Evolutionary conservation across 2,888 invertebrate genomes (phyloP).

Genomic region (Tetropium fuscum): DNA sequence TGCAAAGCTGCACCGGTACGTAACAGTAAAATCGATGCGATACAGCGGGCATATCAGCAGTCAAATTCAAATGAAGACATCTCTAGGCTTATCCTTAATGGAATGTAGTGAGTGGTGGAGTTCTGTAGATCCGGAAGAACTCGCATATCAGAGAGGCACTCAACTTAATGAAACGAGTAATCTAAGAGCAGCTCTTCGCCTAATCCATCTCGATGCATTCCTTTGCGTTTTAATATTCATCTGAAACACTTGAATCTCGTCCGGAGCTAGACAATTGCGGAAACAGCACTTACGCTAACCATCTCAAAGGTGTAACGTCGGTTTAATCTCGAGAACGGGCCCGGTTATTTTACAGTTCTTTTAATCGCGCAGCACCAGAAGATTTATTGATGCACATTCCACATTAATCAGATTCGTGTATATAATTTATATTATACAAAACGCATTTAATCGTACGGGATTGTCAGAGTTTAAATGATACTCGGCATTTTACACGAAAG

Average conservation of each 20-base stretch:
- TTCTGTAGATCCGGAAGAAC: constrained; percentile 58
- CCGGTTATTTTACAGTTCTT: constrained; percentile 36
- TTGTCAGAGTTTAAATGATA: no score
- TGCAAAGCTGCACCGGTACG: no score
- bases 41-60: constrained; percentile 38
- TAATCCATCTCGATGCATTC: constrained; percentile 66
- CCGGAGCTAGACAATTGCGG: constrained; percentile 62
- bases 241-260: constrained; percentile 61
- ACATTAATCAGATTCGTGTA: neutral
- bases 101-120: constrained; percentile 58
- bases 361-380: constrained; percentile 7
- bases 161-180: constrained; percentile 71
- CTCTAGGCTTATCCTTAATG: constrained; percentile 59
- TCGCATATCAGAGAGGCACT: constrained; percentile 67
- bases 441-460: no score
- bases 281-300: constrained; percentile 62
- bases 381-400: neutral
- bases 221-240: constrained; percentile 66
- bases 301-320: constrained; percentile 47
- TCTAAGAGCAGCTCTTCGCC: constrained; percentile 65
- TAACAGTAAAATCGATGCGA: constrained; percentile 21
- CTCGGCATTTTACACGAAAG: no score
- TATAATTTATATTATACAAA: no score
- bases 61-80: constrained; percentile 60
- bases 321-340: constrained; percentile 41